Percentiles rank a stretch among this genome's conserved stretches.
Conservation (phyloP, 2,797 vertebrate genomes). For the Scleropages formosus region DNA sequence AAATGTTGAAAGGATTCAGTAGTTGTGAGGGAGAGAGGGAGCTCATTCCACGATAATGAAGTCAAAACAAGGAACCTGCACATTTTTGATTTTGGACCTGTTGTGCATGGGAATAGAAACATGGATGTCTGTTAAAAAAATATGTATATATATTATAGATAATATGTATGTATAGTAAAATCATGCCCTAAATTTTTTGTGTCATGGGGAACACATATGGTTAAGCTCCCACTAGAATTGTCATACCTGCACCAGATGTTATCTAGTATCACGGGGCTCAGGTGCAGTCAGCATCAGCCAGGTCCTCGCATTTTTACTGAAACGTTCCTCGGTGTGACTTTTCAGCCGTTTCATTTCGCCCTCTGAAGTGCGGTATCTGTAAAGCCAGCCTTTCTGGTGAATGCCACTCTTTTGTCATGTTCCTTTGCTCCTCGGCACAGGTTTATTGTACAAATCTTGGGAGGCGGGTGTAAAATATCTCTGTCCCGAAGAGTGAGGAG, state of each 20-base stretch:
- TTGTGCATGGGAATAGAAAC: too few relatives aligned
- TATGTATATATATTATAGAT: too few relatives aligned
- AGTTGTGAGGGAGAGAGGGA: too few relatives aligned
- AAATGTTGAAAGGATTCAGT: too few relatives aligned
- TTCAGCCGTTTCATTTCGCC: constrained; percentile 10
- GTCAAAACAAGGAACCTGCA: too few relatives aligned
- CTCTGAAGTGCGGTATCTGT: background rate
- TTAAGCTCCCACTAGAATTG: background rate
- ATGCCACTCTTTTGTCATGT: constrained; percentile 10
- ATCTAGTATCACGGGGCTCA: background rate
- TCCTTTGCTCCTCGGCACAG: background rate
- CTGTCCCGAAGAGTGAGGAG: background rate
- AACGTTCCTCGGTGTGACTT: constrained; percentile 20
- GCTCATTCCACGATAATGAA: too few relatives aligned
- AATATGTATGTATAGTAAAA: too few relatives aligned
- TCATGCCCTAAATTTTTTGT: background rate
- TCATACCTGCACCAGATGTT: constrained; percentile 11
- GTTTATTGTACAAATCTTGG: background rate
- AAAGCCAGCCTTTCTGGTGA: background rate
- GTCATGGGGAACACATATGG: constrained; percentile 15
- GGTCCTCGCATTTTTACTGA: constrained; percentile 2
- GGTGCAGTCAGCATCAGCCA: constrained; percentile 6
- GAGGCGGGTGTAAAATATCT: background rate
- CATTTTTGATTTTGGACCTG: too few relatives aligned
- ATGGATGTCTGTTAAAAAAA: too few relatives aligned